Conservation (phyloP, 2,888 invertebrate genomes). For the Chironomus riparius region DNA sequence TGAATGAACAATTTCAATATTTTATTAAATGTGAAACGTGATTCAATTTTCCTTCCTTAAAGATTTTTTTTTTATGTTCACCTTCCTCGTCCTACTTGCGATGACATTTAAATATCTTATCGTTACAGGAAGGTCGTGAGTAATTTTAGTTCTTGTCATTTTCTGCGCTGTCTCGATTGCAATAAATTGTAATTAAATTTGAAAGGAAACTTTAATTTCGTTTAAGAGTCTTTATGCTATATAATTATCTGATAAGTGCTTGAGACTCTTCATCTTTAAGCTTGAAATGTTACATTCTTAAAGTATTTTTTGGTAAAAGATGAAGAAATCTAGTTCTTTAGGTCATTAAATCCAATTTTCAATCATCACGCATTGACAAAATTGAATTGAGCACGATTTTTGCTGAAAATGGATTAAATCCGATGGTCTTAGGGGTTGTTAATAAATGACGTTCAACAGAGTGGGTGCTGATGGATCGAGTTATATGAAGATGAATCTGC, state of each 20-base stretch:
- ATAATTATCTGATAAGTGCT: too few relatives aligned
- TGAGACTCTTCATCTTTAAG: too few relatives aligned
- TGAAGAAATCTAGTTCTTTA: neutral
- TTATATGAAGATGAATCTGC: too few relatives aligned
- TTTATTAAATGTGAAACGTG: conserved; percentile 14
- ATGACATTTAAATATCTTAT: neutral
- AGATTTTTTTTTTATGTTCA: neutral
- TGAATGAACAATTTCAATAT: neutral
- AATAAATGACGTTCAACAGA: too few relatives aligned
- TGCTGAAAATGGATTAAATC: neutral
- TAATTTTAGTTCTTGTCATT: too few relatives aligned
- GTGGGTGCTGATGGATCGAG: too few relatives aligned
- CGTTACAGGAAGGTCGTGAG: neutral
- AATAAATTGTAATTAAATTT: neutral
- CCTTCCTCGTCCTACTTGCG: neutral
- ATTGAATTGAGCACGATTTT: neutral
- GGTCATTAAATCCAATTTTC: neutral
- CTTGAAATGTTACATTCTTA: too few relatives aligned
- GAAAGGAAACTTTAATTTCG: neutral
- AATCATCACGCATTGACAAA: neutral
- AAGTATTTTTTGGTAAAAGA: too few relatives aligned
- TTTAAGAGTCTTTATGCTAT: neutral
- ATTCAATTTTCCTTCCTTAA: conserved; percentile 14
- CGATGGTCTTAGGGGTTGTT: too few relatives aligned
- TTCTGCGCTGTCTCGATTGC: too few relatives aligned